Evolutionary conservation across 2,797 vertebrate genomes (phyloP).

Genomic region (Spinus olivaceus): DNA sequence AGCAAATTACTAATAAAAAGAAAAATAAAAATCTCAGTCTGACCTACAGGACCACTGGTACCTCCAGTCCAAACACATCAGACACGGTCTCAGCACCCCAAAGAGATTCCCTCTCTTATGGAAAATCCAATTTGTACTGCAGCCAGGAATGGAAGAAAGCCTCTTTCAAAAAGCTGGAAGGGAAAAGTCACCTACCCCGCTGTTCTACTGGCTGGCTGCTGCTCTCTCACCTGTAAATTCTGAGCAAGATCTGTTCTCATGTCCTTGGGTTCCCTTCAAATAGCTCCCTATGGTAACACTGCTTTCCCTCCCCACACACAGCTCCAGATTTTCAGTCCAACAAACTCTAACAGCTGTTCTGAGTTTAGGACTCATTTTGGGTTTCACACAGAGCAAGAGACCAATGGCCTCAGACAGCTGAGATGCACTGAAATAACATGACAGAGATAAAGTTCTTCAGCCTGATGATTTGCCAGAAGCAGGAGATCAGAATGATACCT

Average conservation of each 20-base stretch:
- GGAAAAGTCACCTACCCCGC: not conserved
- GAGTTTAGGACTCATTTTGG: not conserved
- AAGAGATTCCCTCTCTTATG: not conserved
- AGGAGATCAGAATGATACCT: not conserved
- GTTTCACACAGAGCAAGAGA: not conserved
- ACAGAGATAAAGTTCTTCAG: not conserved
- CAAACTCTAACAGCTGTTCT: not conserved
- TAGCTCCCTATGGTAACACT: not conserved
- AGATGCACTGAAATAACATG: not conserved
- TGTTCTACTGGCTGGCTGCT: not conserved
- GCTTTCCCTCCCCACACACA: not conserved
- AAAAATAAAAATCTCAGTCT: not conserved
- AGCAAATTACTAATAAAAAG: not conserved
- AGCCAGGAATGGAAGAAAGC: not conserved
- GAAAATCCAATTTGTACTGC: not conserved
- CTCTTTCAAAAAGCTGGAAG: not conserved
- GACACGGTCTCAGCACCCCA: not conserved
- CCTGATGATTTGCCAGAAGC: not conserved
- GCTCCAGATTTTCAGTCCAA: not conserved
- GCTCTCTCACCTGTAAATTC: not conserved
- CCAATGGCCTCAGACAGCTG: not conserved
- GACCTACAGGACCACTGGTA: not conserved
- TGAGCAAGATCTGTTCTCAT: not conserved
- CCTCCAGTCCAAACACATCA: not conserved
- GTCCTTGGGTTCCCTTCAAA: not conserved